Conservation (phyloP, 37 sponge, comb jelly and placozoan genomes). For the Chondrilla cf. caribensis region DNA sequence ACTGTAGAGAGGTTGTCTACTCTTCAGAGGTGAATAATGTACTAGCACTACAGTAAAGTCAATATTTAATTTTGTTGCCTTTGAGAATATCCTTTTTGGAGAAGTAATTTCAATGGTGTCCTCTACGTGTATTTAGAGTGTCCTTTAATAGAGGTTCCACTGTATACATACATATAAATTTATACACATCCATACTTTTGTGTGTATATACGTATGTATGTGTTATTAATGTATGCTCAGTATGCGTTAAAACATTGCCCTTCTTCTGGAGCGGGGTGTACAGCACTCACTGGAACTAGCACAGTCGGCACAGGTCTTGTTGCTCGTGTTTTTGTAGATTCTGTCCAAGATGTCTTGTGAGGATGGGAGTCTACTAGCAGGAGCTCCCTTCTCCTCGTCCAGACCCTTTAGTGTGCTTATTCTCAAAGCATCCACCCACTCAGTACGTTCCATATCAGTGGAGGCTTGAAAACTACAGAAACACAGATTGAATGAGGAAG, state of each 20-base stretch:
- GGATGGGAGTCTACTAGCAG: neutral
- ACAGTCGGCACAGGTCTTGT: constrained; percentile 88
- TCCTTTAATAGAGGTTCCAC: too few species aligned
- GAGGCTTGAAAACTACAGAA: constrained; percentile 52
- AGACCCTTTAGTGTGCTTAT: constrained; percentile 68
- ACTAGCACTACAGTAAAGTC: too few species aligned
- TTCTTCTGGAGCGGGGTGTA: too few species aligned
- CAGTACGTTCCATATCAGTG: constrained; percentile 52
- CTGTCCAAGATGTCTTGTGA: constrained; percentile 50
- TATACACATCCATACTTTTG: neutral
- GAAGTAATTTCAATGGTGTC: too few species aligned
- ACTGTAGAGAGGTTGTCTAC: too few species aligned
- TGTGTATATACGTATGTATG: neutral
- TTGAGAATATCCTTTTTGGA: too few species aligned
- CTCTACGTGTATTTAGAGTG: too few species aligned
- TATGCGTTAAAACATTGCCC: too few species aligned
- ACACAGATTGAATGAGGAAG: neutral
- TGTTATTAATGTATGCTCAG: neutral
- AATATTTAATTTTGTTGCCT: too few species aligned
- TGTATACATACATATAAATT: too few species aligned
- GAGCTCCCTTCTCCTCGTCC: constrained; percentile 38
- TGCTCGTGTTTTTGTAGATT: constrained; percentile 68
- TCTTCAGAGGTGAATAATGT: too few species aligned
- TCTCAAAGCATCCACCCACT: constrained; percentile 70
- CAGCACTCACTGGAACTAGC: constrained; percentile 21